These are phyloP conservation scores for Larimichthys polyactis DNA, from an alignment of 2,113 vertebrate species.

Conservation along the genomic window DNA sequence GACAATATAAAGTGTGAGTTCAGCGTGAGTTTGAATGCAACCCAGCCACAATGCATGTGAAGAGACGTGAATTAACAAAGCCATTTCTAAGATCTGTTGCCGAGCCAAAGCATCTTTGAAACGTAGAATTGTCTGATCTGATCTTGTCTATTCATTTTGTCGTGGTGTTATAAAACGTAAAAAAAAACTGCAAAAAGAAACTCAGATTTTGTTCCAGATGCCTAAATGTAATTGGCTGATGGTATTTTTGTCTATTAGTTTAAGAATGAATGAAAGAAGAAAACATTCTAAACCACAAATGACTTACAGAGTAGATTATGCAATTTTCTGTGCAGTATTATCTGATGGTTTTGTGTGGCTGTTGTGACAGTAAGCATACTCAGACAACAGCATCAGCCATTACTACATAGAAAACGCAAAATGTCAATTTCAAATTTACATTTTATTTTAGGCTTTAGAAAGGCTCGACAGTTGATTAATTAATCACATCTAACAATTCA, in stretches of 20 bases:
- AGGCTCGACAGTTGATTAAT: not conserved
- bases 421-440: not conserved
- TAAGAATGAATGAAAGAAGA: not conserved
- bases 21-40: not conserved
- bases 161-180: not conserved
- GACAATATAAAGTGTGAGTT: not conserved
- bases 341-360: slow-evolving; percentile 41
- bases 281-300: not conserved
- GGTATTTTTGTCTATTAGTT: not conserved
- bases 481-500: slow-evolving; percentile 8
- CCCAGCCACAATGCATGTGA: not conserved
- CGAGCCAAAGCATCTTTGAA: not conserved
- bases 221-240: not conserved
- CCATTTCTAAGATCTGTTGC: not conserved
- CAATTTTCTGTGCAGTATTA: not conserved
- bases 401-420: not conserved
- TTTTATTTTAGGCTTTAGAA: not conserved
- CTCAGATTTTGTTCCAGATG: not conserved
- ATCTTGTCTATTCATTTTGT: not conserved
- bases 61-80: not conserved
- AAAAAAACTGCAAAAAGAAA: not conserved
- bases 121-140: not conserved
- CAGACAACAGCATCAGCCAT: not conserved
- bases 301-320: not conserved
- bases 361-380: slow-evolving; percentile 9